Conservation (phyloP, 2,888 invertebrate species). For the Caenorhabditis afra region DNA sequence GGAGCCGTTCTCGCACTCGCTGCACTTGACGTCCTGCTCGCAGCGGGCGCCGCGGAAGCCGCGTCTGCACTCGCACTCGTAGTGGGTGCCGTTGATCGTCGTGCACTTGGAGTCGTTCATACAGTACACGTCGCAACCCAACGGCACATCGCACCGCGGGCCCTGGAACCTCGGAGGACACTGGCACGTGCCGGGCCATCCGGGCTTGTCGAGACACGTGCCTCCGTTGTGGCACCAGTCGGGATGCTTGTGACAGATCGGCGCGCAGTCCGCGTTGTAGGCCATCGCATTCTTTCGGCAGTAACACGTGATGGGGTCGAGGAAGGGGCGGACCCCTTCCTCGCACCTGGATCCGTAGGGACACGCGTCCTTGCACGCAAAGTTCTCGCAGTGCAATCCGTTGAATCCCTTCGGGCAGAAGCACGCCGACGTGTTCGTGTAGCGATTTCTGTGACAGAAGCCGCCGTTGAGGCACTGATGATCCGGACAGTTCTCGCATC, state of each 20-base stretch:
- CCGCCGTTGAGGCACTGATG: slow-evolving; percentile 46
- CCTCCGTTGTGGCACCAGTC: slow-evolving; percentile 56
- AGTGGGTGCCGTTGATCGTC: slow-evolving; percentile 43
- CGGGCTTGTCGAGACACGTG: slow-evolving; percentile 43
- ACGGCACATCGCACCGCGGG: slow-evolving; percentile 37
- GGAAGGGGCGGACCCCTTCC: slow-evolving; percentile 14
- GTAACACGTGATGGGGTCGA: slow-evolving; percentile 32
- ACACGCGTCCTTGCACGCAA: slow-evolving; percentile 51
- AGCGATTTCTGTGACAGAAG: slow-evolving; percentile 26
- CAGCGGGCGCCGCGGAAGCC: slow-evolving; percentile 44
- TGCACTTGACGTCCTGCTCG: slow-evolving; percentile 38
- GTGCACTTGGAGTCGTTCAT: slow-evolving; percentile 65
- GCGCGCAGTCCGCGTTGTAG: slow-evolving; percentile 46
- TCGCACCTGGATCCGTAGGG: slow-evolving; percentile 44
- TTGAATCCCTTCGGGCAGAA: slow-evolving; percentile 45
- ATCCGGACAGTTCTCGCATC: slow-evolving; percentile 83
- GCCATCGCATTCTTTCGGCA: slow-evolving; percentile 46
- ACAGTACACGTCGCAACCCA: slow-evolving; percentile 47
- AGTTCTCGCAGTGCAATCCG: slow-evolving; percentile 34
- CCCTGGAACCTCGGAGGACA: slow-evolving; percentile 54
- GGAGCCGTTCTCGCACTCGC: slow-evolving; percentile 82
- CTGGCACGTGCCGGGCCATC: slow-evolving; percentile 47
- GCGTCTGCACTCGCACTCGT: slow-evolving; percentile 48
- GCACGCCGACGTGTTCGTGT: slow-evolving; percentile 8
- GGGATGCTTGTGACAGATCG: slow-evolving; percentile 43